phyloP scores from a whole-genome alignment of 2,888 invertebrate species.

The Phaedon cochleariae region DNA sequence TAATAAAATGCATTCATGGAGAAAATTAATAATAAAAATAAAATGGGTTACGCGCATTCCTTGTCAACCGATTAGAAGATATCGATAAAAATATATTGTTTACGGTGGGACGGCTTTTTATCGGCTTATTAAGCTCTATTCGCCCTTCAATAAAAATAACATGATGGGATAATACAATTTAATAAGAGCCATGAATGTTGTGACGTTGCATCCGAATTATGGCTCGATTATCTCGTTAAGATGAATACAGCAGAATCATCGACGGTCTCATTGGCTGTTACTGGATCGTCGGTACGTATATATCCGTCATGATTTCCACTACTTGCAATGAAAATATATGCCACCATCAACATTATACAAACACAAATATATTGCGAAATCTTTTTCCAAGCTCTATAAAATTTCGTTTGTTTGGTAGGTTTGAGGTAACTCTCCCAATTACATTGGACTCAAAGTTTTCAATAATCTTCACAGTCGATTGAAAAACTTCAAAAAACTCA shows the following conservation, averaged over 20 bases:
- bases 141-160: constrained; percentile 23
- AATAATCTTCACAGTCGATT: too few relatives aligned
- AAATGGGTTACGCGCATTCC: constrained; percentile 2
- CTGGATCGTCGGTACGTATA: not conserved
- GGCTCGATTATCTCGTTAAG: not conserved
- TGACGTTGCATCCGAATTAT: constrained; percentile 19
- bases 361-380: too few relatives aligned
- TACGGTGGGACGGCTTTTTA: constrained; percentile 2
- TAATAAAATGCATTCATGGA: not conserved
- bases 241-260: not conserved
- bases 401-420: too few relatives aligned
- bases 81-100: not conserved
- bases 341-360: too few relatives aligned
- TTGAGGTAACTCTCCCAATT: too few relatives aligned
- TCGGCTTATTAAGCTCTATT: not conserved
- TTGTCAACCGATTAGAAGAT: not conserved
- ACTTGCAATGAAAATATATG: too few relatives aligned
- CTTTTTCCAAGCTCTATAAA: too few relatives aligned
- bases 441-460: too few relatives aligned
- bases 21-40: not conserved
- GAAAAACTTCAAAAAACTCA: too few relatives aligned
- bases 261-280: not conserved
- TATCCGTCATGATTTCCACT: too few relatives aligned
- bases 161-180: constrained; percentile 21
- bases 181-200: constrained; percentile 22